Percentiles rank a stretch among this genome's conserved stretches.
Conservation (phyloP, 2,888 invertebrate genomes). For the Cephus pulcher region DNA sequence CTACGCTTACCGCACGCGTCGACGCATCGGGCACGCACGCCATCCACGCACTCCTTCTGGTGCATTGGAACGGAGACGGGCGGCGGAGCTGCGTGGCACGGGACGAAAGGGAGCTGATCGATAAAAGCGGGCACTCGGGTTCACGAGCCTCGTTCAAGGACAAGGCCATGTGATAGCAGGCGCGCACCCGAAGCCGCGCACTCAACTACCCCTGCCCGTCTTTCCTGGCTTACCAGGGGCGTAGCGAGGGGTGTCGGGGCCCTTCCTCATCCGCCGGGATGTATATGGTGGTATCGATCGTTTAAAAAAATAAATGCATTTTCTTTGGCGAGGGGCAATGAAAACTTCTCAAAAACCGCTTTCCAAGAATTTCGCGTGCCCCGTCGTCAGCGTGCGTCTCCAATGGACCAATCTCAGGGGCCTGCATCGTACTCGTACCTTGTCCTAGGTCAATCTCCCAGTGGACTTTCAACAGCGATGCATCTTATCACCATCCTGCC, state of each 20-base stretch:
- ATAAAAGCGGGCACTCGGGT: constrained; percentile 64
- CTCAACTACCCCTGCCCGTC: constrained; percentile 54
- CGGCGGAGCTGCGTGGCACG: constrained; percentile 54
- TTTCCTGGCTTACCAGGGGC: constrained; percentile 31
- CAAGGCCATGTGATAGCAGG: constrained; percentile 71
- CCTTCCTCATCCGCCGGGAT: background rate
- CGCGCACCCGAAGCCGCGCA: constrained; percentile 62
- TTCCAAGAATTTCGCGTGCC: background rate
- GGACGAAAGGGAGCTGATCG: constrained; percentile 65
- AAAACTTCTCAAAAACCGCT: background rate
- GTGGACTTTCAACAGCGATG: background rate
- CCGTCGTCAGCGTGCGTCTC: background rate
- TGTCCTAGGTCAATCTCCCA: background rate
- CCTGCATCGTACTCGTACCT: background rate
- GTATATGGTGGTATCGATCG: background rate
- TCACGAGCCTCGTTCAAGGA: constrained; percentile 70
- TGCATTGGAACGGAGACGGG: constrained; percentile 57
- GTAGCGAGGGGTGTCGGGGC: constrained; percentile 13
- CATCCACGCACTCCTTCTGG: constrained; percentile 25
- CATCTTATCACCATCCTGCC: background rate
- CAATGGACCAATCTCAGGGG: background rate
- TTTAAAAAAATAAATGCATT: background rate
- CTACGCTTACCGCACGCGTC: background rate
- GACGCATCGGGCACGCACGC: constrained; percentile 11
- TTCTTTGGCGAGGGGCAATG: background rate